phyloP scores from a whole-genome alignment of 2,113 vertebrate genomes.

The Catharus minimus region DNA sequence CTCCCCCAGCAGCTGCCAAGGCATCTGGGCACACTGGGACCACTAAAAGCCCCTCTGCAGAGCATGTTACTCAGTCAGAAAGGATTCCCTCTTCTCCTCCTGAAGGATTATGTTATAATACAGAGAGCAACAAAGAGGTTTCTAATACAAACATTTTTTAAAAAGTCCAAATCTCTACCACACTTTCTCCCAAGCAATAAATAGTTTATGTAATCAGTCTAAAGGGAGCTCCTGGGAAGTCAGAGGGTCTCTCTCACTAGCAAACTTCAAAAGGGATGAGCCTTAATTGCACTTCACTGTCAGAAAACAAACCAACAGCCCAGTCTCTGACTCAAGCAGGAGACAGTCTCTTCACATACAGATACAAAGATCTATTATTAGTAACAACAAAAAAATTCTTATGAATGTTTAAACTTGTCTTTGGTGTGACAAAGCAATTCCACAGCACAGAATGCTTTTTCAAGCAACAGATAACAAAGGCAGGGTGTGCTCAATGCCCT shows the following conservation, averaged over 20 bases:
- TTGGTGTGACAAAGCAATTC: background rate
- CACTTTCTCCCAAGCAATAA: background rate
- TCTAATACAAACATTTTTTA: background rate
- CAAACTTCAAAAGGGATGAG: conserved; percentile 36
- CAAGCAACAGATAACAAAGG: background rate
- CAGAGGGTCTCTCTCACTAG: background rate
- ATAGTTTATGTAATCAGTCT: conserved; percentile 4
- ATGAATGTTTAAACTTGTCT: conserved; percentile 3
- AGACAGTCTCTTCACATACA: background rate
- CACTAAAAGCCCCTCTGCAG: background rate
- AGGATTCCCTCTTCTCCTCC: background rate
- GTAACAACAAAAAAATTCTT: background rate
- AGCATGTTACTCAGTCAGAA: background rate
- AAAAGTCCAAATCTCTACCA: background rate
- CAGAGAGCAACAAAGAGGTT: background rate
- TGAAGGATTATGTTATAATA: background rate
- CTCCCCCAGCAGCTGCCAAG: background rate
- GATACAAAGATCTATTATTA: background rate
- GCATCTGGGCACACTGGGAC: background rate
- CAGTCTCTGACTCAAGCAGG: background rate
- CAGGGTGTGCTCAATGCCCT: rapidly evolving
- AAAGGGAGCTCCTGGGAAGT: background rate
- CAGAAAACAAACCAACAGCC: conserved; percentile 27
- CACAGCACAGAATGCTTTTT: background rate
- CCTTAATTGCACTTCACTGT: conserved; percentile 40